A percentile compares a stretch with the other conserved stretches of the same genome.
These are phyloP conservation scores for Harpalus rubripes DNA, from an alignment of 2,888 invertebrate species.

Conservation along the genomic window DNA sequence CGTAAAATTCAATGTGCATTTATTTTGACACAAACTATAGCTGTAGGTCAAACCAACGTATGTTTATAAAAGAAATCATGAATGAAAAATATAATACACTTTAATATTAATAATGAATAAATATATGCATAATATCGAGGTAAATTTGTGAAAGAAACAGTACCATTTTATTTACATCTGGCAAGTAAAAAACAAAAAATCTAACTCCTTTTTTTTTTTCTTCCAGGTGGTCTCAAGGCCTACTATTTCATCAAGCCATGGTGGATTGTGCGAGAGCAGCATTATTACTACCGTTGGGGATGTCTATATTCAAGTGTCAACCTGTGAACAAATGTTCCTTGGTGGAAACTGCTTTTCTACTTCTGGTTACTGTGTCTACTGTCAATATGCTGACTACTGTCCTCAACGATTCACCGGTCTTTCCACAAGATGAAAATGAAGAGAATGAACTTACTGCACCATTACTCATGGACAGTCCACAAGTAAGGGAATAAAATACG, in stretches of 20 bases:
- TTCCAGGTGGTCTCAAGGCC: slow-evolving; percentile 90
- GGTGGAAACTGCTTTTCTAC: slow-evolving; percentile 92
- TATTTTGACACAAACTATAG: too few relatives aligned
- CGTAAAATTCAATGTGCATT: too few relatives aligned
- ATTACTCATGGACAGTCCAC: slow-evolving; percentile 90
- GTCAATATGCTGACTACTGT: slow-evolving; percentile 94
- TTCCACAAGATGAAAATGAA: slow-evolving; percentile 88
- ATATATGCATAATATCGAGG: too few relatives aligned
- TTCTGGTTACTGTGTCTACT: slow-evolving; percentile 93
- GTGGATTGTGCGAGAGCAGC: slow-evolving; percentile 91
- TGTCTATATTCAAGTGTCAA: slow-evolving; percentile 89
- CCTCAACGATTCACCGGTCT: slow-evolving; percentile 91
- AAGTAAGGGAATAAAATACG: slow-evolving; percentile 75
- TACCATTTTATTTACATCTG: too few relatives aligned
- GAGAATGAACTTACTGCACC: slow-evolving; percentile 81
- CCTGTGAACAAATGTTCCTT: slow-evolving; percentile 92
- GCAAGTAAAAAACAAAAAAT: too few relatives aligned
- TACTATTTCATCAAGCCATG: slow-evolving; percentile 90
- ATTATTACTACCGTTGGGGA: slow-evolving; percentile 87
- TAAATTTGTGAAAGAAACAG: too few relatives aligned
- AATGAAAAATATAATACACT: too few relatives aligned
- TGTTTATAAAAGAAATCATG: too few relatives aligned
- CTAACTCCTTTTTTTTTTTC: slow-evolving; percentile 65
- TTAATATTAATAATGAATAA: too few relatives aligned
- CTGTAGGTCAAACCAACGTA: too few relatives aligned